These are phyloP conservation scores for Ictalurus punctatus DNA, from an alignment of 2,113 vertebrate species.

Conservation along the genomic window DNA sequence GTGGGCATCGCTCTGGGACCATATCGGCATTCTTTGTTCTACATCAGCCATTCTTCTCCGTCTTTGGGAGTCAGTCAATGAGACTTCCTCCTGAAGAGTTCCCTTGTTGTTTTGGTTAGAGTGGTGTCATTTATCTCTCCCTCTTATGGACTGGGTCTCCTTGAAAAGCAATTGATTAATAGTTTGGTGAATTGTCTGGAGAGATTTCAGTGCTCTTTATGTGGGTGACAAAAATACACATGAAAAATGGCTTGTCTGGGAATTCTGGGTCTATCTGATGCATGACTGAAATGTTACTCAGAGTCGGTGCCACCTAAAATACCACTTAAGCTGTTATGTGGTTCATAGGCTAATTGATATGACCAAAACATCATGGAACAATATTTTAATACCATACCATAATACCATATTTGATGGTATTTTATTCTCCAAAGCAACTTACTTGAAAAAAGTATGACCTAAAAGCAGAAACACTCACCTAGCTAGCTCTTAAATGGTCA, in stretches of 20 bases:
- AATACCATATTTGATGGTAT: background rate
- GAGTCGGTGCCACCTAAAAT: background rate
- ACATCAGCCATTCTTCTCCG: slow-evolving; percentile 23
- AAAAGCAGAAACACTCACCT: background rate
- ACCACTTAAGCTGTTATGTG: slow-evolving; percentile 25
- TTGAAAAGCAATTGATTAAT: slow-evolving; percentile 35
- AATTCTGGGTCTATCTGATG: background rate
- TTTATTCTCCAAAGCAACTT: background rate
- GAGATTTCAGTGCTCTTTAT: slow-evolving; percentile 28
- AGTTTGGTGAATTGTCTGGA: slow-evolving; percentile 14
- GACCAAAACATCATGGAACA: background rate
- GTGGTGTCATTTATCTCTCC: slow-evolving; percentile 28
- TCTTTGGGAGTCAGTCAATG: slow-evolving; percentile 2
- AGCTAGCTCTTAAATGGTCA: background rate
- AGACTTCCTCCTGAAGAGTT: background rate
- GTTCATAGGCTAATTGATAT: background rate
- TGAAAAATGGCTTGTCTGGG: slow-evolving; percentile 14
- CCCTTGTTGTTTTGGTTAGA: slow-evolving; percentile 23
- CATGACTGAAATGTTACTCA: background rate
- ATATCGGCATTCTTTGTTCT: slow-evolving; percentile 22
- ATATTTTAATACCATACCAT: background rate
- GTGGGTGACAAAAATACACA: slow-evolving; percentile 32
- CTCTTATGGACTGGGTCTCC: slow-evolving; percentile 8
- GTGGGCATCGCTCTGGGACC: background rate
- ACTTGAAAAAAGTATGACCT: background rate